phyloP scores from a whole-genome alignment of 2,888 invertebrate species.

The Pammene fasciana region DNA sequence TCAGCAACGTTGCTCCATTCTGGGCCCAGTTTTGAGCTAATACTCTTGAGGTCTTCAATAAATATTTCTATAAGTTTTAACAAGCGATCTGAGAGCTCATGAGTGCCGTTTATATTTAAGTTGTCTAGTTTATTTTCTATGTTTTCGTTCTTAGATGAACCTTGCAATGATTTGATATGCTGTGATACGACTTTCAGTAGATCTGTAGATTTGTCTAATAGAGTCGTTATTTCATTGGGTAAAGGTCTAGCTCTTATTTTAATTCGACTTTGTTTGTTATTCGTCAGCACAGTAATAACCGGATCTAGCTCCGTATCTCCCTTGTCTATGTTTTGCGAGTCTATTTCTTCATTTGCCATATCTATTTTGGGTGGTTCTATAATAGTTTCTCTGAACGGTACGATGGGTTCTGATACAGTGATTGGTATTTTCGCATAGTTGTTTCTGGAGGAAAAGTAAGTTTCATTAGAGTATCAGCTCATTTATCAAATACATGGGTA shows the following conservation, averaged over 20 bases:
- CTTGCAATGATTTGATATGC: slow-evolving; percentile 73
- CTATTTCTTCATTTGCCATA: slow-evolving; percentile 93
- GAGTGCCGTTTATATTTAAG: slow-evolving; percentile 58
- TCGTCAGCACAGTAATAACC: slow-evolving; percentile 84
- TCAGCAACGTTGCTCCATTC: slow-evolving; percentile 81
- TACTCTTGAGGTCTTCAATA: slow-evolving; percentile 82
- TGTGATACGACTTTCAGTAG: slow-evolving; percentile 87
- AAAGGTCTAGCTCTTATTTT: slow-evolving; percentile 90
- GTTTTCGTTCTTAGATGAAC: slow-evolving; percentile 67
- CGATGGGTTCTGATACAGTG: slow-evolving; percentile 97
- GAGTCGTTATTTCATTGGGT: slow-evolving; percentile 86
- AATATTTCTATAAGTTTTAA: slow-evolving; percentile 74
- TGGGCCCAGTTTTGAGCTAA: slow-evolving; percentile 84
- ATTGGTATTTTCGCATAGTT: slow-evolving; percentile 93
- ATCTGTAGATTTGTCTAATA: slow-evolving; percentile 88
- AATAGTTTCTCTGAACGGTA: slow-evolving; percentile 97
- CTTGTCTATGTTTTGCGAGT: slow-evolving; percentile 81
- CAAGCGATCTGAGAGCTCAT: slow-evolving; percentile 71
- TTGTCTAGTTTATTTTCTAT: slow-evolving; percentile 63
- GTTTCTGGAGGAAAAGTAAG: slow-evolving; percentile 63
- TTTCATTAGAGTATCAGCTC: too few relatives aligned
- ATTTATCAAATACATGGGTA: too few relatives aligned
- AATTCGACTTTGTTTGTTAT: slow-evolving; percentile 88
- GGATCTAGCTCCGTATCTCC: slow-evolving; percentile 79
- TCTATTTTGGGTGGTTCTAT: slow-evolving; percentile 90